Percentiles rank a stretch among this genome's conserved stretches.
Evolutionary conservation across 2,113 vertebrate species (phyloP).

Genomic region (Tachysurus fulvidraco): DNA sequence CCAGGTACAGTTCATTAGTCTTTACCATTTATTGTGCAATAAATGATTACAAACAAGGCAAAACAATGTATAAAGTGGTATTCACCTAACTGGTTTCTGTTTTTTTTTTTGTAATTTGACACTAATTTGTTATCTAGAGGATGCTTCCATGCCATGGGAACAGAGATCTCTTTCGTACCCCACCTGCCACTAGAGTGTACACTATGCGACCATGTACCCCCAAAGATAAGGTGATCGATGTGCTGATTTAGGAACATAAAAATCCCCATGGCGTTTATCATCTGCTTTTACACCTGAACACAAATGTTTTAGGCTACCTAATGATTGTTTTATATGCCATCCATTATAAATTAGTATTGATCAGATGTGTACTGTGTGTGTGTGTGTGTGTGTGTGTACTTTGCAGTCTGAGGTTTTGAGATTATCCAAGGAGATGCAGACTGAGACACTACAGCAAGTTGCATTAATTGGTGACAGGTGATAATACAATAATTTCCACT

Average conservation of each 20-base stretch:
- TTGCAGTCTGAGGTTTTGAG: constrained; percentile 83
- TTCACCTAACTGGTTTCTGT: neutral
- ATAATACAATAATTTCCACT: constrained; percentile 37
- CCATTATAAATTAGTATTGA: neutral
- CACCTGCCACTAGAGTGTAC: constrained; percentile 87
- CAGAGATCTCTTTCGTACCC: constrained; percentile 92
- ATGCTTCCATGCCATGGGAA: constrained; percentile 95
- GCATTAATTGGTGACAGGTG: constrained; percentile 90
- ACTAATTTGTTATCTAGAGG: constrained; percentile 74
- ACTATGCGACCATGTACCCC: constrained; percentile 87
- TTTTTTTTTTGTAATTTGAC: constrained; percentile 33
- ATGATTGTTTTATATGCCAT: too few relatives aligned
- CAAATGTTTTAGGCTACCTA: neutral
- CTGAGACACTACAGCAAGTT: constrained; percentile 74
- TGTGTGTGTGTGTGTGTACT: constrained; percentile 3
- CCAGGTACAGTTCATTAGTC: constrained; percentile 82
- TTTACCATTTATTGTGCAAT: neutral
- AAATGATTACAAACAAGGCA: neutral
- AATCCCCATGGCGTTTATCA: neutral
- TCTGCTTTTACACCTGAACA: neutral
- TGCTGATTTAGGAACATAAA: neutral
- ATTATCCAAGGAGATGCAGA: constrained; percentile 89
- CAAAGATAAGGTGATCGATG: constrained; percentile 84
- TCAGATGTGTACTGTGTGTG: neutral
- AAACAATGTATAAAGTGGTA: neutral